Conservation (phyloP, 1,140 invertebrate genomes). For the Calycopis cecrops region DNA sequence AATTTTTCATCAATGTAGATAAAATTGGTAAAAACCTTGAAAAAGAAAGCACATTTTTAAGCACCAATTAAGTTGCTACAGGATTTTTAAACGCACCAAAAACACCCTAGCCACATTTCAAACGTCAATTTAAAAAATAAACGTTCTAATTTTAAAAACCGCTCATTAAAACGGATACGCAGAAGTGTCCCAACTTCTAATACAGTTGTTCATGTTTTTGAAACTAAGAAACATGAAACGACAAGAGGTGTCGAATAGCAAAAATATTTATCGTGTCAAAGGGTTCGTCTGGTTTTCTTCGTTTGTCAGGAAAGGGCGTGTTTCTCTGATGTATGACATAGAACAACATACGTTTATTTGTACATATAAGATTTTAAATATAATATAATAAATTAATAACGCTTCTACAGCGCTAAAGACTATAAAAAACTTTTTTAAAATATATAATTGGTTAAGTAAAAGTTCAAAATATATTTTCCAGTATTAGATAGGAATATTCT, state of each 20-base stretch:
- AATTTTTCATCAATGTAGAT: too few relatives aligned
- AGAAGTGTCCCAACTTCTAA: conserved; percentile 35
- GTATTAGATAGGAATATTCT: too few relatives aligned
- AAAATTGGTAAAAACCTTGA: too few relatives aligned
- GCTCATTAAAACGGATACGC: conserved; percentile 58
- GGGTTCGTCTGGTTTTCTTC: conserved; percentile 40
- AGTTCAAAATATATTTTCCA: too few relatives aligned
- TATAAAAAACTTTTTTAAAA: too few relatives aligned
- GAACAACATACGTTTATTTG: too few relatives aligned
- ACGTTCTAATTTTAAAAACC: conserved; percentile 43
- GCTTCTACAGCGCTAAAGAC: too few relatives aligned
- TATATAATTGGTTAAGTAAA: too few relatives aligned
- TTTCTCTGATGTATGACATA: conserved; percentile 21
- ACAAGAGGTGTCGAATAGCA: conserved; percentile 47
- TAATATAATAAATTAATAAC: too few relatives aligned
- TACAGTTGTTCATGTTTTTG: conserved; percentile 34
- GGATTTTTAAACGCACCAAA: conserved; percentile 16
- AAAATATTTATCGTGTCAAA: conserved; percentile 60
- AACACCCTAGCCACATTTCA: conserved; percentile 22
- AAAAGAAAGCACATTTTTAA: too few relatives aligned
- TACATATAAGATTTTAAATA: too few relatives aligned
- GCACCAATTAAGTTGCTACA: background rate
- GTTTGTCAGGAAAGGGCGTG: conserved; percentile 31
- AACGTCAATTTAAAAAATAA: conserved; percentile 50
- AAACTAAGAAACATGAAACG: conserved; percentile 27